Percentiles rank a stretch among this genome's conserved stretches.
Conservation (phyloP, 2,113 vertebrate species). For the Typhlomys cinereus region DNA sequence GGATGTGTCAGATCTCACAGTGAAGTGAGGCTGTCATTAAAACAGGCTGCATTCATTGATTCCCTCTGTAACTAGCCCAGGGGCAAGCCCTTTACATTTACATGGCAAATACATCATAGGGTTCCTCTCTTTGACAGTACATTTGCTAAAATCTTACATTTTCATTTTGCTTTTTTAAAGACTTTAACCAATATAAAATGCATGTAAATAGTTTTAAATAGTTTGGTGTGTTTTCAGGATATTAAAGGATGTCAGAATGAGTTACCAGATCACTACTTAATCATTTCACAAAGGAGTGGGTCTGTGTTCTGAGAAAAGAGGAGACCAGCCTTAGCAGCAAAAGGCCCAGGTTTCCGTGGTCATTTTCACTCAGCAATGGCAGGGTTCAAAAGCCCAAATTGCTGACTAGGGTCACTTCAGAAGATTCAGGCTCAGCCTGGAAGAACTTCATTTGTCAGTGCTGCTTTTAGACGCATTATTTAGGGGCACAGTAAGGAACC, state of each 20-base stretch:
- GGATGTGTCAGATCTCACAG: neutral
- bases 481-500: neutral
- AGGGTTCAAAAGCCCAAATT: too few species aligned
- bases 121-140: neutral
- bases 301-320: neutral
- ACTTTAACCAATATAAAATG: neutral
- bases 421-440: neutral
- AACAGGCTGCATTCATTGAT: too few species aligned
- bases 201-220: neutral
- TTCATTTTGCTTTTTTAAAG: slow-evolving; percentile 9
- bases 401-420: neutral
- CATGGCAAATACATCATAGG: neutral
- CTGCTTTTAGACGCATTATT: fast-evolving
- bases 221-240: neutral
- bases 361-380: neutral
- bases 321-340: neutral
- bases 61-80: neutral
- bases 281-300: neutral
- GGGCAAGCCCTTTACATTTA: neutral
- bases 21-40: neutral
- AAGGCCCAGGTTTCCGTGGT: neutral
- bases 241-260: neutral
- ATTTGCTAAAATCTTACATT: neutral
- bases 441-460: neutral
- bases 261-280: neutral